Conservation (phyloP, 2,113 vertebrate genomes). For the Cryptomyrus ogoouensis region DNA sequence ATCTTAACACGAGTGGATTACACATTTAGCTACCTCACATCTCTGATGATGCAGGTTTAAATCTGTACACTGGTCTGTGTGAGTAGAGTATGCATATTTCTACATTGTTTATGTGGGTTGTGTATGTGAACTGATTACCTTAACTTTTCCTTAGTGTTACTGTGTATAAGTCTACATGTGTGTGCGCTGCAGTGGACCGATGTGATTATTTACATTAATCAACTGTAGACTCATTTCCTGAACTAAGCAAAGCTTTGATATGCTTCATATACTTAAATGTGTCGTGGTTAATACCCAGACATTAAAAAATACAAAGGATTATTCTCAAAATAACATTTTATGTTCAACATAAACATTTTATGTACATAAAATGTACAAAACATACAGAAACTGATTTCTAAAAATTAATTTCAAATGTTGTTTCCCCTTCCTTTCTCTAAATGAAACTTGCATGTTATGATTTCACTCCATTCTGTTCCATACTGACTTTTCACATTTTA, state of each 20-base stretch:
- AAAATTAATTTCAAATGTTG: not conserved
- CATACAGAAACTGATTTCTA: not conserved
- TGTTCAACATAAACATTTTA: not conserved
- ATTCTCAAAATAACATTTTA: not conserved
- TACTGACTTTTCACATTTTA: not conserved
- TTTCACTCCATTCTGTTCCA: not conserved
- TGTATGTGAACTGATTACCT: not conserved
- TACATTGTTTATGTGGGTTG: not conserved
- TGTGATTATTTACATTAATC: not conserved
- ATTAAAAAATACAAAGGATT: not conserved
- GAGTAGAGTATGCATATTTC: not conserved
- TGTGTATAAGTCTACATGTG: not conserved
- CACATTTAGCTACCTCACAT: not conserved
- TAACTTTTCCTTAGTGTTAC: not conserved
- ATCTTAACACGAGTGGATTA: not conserved
- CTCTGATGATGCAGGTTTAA: not conserved
- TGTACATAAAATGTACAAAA: not conserved
- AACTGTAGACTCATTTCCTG: not conserved
- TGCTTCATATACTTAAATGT: not conserved
- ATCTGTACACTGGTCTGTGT: not conserved
- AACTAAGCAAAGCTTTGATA: not conserved
- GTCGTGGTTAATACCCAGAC: not conserved
- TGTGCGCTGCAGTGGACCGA: not conserved
- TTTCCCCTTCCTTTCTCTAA: not conserved
- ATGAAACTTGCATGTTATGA: not conserved